phyloP scores from a whole-genome alignment of 2,113 vertebrate species.

The Aptenodytes forsteri region DNA sequence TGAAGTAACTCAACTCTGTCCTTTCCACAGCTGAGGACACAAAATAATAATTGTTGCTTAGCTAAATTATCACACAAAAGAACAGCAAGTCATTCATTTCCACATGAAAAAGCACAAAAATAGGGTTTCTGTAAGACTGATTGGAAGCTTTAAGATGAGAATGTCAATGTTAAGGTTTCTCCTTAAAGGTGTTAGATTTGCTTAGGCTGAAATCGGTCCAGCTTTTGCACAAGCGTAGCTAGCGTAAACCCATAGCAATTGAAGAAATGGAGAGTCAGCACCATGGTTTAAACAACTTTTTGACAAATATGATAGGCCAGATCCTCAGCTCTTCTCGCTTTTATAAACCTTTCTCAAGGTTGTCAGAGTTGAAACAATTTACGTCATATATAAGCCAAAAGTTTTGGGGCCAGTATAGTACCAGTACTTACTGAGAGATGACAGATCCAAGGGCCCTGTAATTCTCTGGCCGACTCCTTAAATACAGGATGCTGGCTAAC shows the following conservation, averaged over 20 bases:
- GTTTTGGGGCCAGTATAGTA: neutral
- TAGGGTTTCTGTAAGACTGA: slow-evolving; percentile 34
- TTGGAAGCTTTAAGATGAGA: slow-evolving; percentile 7
- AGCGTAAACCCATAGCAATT: neutral
- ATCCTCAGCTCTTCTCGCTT: neutral
- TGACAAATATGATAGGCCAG: neutral
- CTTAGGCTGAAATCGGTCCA: neutral
- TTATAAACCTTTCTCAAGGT: neutral
- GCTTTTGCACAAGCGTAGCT: neutral
- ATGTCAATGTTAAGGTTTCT: neutral
- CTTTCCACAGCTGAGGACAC: slow-evolving; percentile 62
- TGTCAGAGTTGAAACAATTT: neutral
- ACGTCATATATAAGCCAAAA: neutral
- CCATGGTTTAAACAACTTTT: neutral
- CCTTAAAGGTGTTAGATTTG: neutral
- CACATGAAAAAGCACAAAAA: slow-evolving; percentile 62
- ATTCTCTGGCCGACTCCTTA: neutral
- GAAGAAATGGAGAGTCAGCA: neutral
- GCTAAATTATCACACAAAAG: slow-evolving; percentile 61
- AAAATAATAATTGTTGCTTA: slow-evolving; percentile 61
- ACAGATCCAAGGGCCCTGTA: neutral
- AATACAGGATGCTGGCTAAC: neutral
- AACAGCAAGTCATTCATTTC: slow-evolving; percentile 64
- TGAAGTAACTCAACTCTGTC: slow-evolving; percentile 29
- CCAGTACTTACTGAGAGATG: neutral